Conservation (phyloP, 92 coral and sea anemone genomes). For the Epizoanthus ramosus region DNA sequence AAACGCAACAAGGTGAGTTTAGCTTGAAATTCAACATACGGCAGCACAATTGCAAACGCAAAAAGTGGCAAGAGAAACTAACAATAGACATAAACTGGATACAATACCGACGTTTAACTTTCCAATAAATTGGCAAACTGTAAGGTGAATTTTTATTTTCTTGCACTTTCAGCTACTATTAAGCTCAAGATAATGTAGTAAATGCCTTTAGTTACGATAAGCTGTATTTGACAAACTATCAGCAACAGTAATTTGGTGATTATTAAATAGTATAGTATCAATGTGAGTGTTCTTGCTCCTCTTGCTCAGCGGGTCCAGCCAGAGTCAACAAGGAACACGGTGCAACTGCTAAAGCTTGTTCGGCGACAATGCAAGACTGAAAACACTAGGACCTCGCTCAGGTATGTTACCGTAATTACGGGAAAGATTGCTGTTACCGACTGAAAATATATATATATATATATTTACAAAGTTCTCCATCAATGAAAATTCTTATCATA, state of each 20-base stretch:
- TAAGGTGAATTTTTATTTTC: slow-evolving; percentile 7
- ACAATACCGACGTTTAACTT: slow-evolving; percentile 17
- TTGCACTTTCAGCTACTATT: slow-evolving; percentile 4
- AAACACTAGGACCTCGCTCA: background rate
- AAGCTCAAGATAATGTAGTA: slow-evolving; percentile 6
- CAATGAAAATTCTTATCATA: no score
- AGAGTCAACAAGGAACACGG: background rate
- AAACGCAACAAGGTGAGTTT: slow-evolving; percentile 18
- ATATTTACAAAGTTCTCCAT: no score
- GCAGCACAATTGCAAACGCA: background rate
- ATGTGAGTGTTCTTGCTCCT: background rate
- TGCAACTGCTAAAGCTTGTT: background rate
- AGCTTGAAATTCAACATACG: background rate
- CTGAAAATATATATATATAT: no score
- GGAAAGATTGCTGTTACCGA: background rate
- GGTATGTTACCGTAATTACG: background rate
- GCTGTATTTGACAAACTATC: slow-evolving; percentile 6
- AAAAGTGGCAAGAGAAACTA: slow-evolving; percentile 6
- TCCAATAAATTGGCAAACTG: background rate
- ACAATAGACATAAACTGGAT: slow-evolving; percentile 10
- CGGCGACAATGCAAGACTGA: background rate
- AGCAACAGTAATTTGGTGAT: background rate
- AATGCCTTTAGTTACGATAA: slow-evolving; percentile 5
- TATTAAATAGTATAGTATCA: background rate
- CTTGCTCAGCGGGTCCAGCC: background rate